Conservation (phyloP, 2,888 invertebrate species). For the Ophion ventricosus region DNA sequence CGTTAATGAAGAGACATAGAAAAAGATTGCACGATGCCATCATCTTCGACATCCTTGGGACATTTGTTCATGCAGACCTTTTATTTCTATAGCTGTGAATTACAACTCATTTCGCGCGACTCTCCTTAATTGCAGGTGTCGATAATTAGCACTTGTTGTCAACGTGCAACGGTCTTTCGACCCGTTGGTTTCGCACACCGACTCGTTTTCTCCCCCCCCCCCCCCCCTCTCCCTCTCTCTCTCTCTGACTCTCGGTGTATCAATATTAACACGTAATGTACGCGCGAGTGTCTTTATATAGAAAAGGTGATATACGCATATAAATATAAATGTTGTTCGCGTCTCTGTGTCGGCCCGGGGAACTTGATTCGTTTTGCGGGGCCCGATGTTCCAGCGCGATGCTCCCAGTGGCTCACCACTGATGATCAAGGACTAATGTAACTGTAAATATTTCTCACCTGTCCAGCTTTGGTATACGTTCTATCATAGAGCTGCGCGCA, state of each 20-base stretch:
- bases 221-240: too few species aligned
- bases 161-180: conserved; percentile 1
- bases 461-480: neutral
- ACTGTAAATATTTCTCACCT: conserved; percentile 35
- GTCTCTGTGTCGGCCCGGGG: neutral
- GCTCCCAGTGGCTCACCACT: neutral
- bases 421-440: conserved; percentile 13
- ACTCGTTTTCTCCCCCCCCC: neutral
- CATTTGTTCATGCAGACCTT: neutral
- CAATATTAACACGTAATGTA: neutral
- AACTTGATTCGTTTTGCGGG: neutral
- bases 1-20: neutral
- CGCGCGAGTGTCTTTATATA: neutral
- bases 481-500: conserved; percentile 7
- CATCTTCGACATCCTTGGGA: too few species aligned
- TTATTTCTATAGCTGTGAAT: conserved; percentile 34
- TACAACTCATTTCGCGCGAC: conserved; percentile 1
- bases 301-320: neutral
- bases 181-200: neutral
- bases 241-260: neutral
- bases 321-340: neutral
- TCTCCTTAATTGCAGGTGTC: conserved; percentile 59
- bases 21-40: too few species aligned
- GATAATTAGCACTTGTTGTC: conserved; percentile 52
- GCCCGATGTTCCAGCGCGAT: neutral